Conservation (phyloP, 2,888 invertebrate species). For the Sphaerophoria rueppellii region DNA sequence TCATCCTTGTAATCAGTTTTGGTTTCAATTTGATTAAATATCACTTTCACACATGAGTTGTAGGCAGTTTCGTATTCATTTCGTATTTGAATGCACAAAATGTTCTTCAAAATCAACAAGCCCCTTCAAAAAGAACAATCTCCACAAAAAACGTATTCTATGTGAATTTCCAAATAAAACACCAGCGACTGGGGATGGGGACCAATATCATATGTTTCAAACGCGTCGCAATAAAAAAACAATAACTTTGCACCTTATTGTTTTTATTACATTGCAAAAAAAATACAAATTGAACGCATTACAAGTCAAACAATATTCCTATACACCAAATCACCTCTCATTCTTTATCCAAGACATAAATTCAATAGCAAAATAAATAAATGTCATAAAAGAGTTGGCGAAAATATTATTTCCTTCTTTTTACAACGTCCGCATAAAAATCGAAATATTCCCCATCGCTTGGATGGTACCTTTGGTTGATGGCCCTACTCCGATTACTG, state of each 20-base stretch:
- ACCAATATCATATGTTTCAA: constrained; percentile 1
- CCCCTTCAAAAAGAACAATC: too few species aligned
- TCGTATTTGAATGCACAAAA: too few species aligned
- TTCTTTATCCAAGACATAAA: constrained; percentile 46
- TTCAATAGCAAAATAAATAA: constrained; percentile 63
- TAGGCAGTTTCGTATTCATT: too few species aligned
- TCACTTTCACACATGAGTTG: too few species aligned
- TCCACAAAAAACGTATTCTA: too few species aligned
- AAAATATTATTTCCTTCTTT: constrained; percentile 31
- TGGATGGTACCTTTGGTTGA: not conserved
- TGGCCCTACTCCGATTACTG: not conserved
- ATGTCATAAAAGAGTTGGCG: constrained; percentile 55
- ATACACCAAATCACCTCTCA: constrained; percentile 54
- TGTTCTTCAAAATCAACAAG: too few species aligned
- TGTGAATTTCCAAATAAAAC: too few species aligned
- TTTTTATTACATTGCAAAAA: constrained; percentile 18
- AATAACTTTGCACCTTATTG: constrained; percentile 26
- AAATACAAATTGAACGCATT: constrained; percentile 44
- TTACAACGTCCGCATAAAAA: constrained; percentile 45
- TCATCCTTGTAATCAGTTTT: too few species aligned
- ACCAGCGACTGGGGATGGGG: not conserved
- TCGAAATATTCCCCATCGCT: constrained; percentile 11
- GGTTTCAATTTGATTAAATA: too few species aligned
- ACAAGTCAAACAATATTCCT: constrained; percentile 53
- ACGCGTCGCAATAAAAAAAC: constrained; percentile 44